phyloP scores from a whole-genome alignment of 2,797 vertebrate species.

The Alfaro cultratus region DNA sequence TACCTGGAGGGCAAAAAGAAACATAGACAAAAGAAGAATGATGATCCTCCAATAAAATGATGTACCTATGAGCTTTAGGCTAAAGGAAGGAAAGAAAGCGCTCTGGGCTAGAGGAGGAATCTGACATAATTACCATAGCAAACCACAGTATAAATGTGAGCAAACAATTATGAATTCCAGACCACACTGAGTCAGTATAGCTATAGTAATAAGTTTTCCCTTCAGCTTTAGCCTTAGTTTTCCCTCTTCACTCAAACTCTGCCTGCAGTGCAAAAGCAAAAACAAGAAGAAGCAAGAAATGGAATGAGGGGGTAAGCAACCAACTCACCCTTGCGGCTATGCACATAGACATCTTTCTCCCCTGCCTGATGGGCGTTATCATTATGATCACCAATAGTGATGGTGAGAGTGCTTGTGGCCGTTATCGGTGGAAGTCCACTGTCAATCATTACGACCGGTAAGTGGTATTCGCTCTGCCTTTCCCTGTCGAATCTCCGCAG shows the following conservation, averaged over 20 bases:
- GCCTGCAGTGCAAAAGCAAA: conserved; percentile 40
- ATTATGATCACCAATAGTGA: conserved; percentile 88
- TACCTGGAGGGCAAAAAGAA: conserved; percentile 38
- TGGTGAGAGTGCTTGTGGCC: conserved; percentile 82
- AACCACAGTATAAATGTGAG: conserved; percentile 54
- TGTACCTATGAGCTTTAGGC: conserved; percentile 53
- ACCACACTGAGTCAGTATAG: conserved; percentile 42
- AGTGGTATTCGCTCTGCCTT: conserved; percentile 80
- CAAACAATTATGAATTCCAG: conserved; percentile 63
- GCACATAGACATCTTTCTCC: conserved; percentile 85
- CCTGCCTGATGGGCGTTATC: conserved; percentile 87
- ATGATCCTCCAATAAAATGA: conserved; percentile 49
- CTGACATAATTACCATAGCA: conserved; percentile 61
- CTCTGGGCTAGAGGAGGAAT: conserved; percentile 47
- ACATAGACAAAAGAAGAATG: conserved; percentile 28
- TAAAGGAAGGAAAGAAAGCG: conserved; percentile 24
- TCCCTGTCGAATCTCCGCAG: conserved; percentile 87
- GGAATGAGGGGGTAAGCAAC: conserved; percentile 20
- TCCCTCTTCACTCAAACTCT: conserved; percentile 39
- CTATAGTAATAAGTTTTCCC: conserved; percentile 46
- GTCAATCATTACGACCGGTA: conserved; percentile 86
- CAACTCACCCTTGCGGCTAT: conserved; percentile 81
- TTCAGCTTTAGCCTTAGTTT: conserved; percentile 41
- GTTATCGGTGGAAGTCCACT: conserved; percentile 84
- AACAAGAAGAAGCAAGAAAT: conserved; percentile 30